Percentiles rank a stretch among this genome's conserved stretches.
Evolutionary conservation across 2,113 vertebrate species (phyloP).

Genomic region (Leptobrachium leishanense): DNA sequence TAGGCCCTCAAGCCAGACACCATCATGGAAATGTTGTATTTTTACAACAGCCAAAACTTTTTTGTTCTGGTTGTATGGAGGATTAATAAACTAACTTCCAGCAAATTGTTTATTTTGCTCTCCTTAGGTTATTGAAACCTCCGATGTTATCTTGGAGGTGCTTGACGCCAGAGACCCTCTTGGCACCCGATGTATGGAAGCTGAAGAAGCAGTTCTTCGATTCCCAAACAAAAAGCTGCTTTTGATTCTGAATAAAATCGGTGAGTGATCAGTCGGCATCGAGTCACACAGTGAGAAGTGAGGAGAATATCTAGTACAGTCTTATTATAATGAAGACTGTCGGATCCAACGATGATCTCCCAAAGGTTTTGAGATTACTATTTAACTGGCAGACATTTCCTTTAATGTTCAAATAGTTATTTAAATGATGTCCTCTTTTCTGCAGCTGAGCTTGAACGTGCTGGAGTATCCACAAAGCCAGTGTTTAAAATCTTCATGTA

Average conservation of each 20-base stretch:
- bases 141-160: constrained; percentile 87
- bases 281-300: constrained; percentile 57
- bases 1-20: no score
- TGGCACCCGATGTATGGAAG: constrained; percentile 86
- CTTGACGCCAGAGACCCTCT: constrained; percentile 94
- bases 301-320: constrained; percentile 61
- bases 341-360: constrained; percentile 73
- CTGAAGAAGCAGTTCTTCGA: constrained; percentile 78
- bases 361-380: neutral
- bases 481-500: no score
- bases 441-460: no score
- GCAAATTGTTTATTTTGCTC: no score
- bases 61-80: no score
- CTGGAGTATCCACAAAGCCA: no score
- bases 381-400: no score
- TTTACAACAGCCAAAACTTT: no score
- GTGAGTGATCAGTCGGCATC: constrained; percentile 61
- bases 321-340: constrained; percentile 23
- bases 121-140: constrained; percentile 82
- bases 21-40: no score
- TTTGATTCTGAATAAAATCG: constrained; percentile 90
- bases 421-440: no score
- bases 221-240: constrained; percentile 80
- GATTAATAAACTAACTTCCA: no score
- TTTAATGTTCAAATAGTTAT: no score